phyloP scores from a whole-genome alignment of 1,140 invertebrate species.

The Cydia fagiglandana region DNA sequence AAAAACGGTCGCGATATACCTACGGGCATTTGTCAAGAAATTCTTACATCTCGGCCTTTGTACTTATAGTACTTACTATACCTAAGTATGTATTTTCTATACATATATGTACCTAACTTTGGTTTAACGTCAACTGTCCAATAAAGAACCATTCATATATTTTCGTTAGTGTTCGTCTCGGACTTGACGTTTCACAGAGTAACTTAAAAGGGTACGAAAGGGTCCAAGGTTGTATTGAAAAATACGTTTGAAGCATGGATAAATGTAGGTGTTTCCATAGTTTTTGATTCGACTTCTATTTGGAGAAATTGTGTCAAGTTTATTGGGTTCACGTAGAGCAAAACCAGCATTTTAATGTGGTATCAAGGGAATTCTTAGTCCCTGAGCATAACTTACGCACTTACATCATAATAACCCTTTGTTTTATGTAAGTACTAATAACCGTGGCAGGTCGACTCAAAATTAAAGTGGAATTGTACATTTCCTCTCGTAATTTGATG shows the following conservation, averaged over 20 bases:
- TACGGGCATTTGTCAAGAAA: too few relatives aligned
- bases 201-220: conserved; percentile 19
- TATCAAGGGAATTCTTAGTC: not conserved
- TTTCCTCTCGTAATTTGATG: too few relatives aligned
- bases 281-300: not conserved
- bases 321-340: too few relatives aligned
- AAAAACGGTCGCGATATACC: too few relatives aligned
- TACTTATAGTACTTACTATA: too few relatives aligned
- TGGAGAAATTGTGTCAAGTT: not conserved
- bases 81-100: not conserved
- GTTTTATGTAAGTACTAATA: too few relatives aligned
- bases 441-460: too few relatives aligned
- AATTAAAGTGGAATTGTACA: too few relatives aligned
- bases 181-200: not conserved
- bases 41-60: too few relatives aligned
- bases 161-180: not conserved
- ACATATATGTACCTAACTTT: not conserved
- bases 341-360: not conserved
- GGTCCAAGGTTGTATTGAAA: not conserved
- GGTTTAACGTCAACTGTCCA: not conserved
- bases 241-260: not conserved
- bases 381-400: too few relatives aligned
- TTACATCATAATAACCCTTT: too few relatives aligned
- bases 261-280: not conserved
- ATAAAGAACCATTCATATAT: not conserved